Base-by-base conservation (phyloP, 23 tunicate species). In the Halocynthia roretzi region DNA sequence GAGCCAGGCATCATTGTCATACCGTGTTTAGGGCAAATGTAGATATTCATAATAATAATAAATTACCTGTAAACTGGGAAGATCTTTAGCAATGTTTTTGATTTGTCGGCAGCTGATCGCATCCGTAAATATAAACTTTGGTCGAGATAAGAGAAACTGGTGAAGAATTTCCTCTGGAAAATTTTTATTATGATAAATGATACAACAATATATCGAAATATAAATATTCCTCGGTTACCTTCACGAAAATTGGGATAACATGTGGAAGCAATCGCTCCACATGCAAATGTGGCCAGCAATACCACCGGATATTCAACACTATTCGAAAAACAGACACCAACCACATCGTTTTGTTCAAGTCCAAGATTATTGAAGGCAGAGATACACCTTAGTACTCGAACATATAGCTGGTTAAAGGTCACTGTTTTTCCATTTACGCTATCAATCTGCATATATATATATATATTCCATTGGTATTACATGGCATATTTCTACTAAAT, bases 191-290 rank as follows among this genome's bases (percentile, higher is more conserved):
- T 31, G 44, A 31, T 31, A 31, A 31, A 31, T 31, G 44, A 31
- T 31, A 31, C 44, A 31, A 31, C 44, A 31, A 31, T 31, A 31
- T 0, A 31, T 31, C 44, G 44, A 31, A 31, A 31, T 31, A 31
- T 0, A 31, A 31, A 31, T 31, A 31, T 31, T 31, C 44, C 44
- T 31, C 44, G 44, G 44, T 31, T 49, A 87, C 93, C 68, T 31
- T 48, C 11, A 22, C 73, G 81, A 50, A 68, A 82, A 7, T 51
- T 51, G 5, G 93, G 93, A 50, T 81, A 81, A 78, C 93, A 87
- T 6, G 82, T 61, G 18, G 93, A 56, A 6, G 79, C 68, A 5
- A 76, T 87, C 14, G 86, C 93, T 61, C 80, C 80, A 63, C 86
- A 81, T 8, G 86, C 82, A 9, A 80, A 10, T 0, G 70, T 53